Evolutionary conservation across 2,797 vertebrate genomes (phyloP), one percentile per base, ranked within the genome.

Genomic region (Hippocampus kuda): DNA sequence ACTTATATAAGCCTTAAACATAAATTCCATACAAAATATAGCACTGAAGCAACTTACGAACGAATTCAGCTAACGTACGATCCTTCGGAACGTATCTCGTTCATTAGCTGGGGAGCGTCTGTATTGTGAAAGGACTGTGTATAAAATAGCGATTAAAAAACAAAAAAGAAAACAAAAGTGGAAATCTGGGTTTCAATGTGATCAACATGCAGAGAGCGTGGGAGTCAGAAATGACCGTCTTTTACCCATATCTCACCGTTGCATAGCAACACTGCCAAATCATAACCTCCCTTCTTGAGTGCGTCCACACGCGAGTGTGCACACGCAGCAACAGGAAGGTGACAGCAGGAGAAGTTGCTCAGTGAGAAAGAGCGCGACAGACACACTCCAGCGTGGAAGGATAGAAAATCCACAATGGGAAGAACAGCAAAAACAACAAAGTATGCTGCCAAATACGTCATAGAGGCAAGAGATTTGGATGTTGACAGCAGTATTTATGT

Each of bases 331-430:
- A 77, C 15, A 48, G 70, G 1, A 70, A 83, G 75, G 75, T 77
- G 77, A 79, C 77, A 79, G 73, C 15, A 61, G 70, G 69, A 74
- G 72, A 78, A 83, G 76, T 81, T 81, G 83, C 84, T 83, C 82
- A 82, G 86, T 84, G 80, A 86, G 79, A 86, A 85, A 74, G 76
- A 80, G 76, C 65, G 65, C 56, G 65, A 67, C 70, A 68, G 73
- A 73, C 18, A 57, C 70, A 75, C 63, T 10, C 70, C 68, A 80
- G 75, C 73, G 18, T 38, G 16, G 27, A 38, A 61, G 27, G 3
- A 5, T 27, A 18, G 3, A 59, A 26, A 10, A 30, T 13, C 44
- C 44, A 46, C 44, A 46, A 46, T 46, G 53, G 22, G 22, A 11
- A 5, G 4, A 11, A 12, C n/a, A 54, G n/a, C n/a, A 53, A n/a